Conservation (phyloP, 2,888 invertebrate genomes). For the Myathropa florea region DNA sequence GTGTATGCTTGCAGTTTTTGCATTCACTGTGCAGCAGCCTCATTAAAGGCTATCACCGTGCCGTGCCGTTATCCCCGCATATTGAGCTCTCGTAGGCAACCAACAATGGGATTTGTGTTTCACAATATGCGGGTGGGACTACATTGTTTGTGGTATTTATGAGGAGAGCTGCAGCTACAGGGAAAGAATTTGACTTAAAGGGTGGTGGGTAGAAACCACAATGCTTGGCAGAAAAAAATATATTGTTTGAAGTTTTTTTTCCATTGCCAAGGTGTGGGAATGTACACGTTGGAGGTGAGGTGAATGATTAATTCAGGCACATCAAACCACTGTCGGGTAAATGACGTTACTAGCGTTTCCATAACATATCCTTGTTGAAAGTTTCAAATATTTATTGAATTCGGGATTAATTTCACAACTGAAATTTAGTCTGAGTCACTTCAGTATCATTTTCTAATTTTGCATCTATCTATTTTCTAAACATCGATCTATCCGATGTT, state of each 20-base stretch:
- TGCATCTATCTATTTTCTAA: too few relatives aligned
- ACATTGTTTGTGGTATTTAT: slow-evolving; percentile 48
- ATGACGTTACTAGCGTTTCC: too few relatives aligned
- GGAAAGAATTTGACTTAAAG: not conserved
- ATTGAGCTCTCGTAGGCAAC: not conserved
- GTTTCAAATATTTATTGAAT: too few relatives aligned
- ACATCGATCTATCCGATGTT: too few relatives aligned
- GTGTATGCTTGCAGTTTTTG: slow-evolving; percentile 24
- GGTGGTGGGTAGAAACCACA: not conserved
- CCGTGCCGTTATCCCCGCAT: not conserved
- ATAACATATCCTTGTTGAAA: too few relatives aligned
- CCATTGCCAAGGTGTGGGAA: not conserved
- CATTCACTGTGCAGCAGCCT: slow-evolving; percentile 54
- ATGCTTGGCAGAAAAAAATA: not conserved
- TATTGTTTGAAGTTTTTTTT: not conserved
- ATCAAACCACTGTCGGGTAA: too few relatives aligned
- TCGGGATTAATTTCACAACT: too few relatives aligned
- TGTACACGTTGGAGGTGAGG: not conserved
- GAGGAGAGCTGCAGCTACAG: not conserved
- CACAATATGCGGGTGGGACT: slow-evolving; percentile 18
- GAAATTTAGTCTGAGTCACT: too few relatives aligned
- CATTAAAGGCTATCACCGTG: slow-evolving; percentile 53
- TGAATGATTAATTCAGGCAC: not conserved
- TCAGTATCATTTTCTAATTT: too few relatives aligned
- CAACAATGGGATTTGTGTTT: slow-evolving; percentile 46